Percentiles rank a stretch among this genome's conserved stretches.
These are phyloP conservation scores for Barbus barbus DNA, from an alignment of 2,113 vertebrate species.

Conservation along the genomic window DNA sequence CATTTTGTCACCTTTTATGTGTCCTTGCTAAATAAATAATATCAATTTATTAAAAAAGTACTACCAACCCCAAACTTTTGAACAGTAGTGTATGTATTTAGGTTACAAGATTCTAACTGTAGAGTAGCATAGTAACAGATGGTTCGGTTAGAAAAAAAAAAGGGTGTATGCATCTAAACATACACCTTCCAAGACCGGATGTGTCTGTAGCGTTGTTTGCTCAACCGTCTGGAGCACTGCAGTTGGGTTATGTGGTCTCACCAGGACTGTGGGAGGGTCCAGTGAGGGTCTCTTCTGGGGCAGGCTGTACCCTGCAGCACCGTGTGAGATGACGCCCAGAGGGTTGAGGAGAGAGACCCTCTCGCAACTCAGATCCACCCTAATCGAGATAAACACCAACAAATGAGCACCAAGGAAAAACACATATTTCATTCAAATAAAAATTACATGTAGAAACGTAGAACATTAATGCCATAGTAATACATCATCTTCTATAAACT, in stretches of 20 bases:
- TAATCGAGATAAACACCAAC: background rate
- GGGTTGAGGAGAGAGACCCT: background rate
- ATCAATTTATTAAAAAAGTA: too few relatives aligned
- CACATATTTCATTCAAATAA: background rate
- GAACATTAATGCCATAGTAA: background rate
- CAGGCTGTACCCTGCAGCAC: conserved; percentile 6
- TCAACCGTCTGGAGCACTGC: conserved; percentile 20
- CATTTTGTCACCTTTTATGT: background rate
- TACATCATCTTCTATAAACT: background rate
- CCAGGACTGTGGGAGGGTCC: conserved; percentile 6
- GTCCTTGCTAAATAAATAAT: too few relatives aligned
- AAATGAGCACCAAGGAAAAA: background rate
- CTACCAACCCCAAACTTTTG: background rate
- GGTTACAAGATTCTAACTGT: background rate
- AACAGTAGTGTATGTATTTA: background rate
- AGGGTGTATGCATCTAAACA: background rate
- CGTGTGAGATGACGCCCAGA: background rate
- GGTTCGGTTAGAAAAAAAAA: background rate
- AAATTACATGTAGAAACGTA: background rate
- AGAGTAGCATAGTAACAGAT: conserved; percentile 4
- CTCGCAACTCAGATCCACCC: background rate
- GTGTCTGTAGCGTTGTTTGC: conserved; percentile 1
- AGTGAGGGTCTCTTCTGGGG: background rate
- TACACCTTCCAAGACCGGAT: conserved; percentile 14
- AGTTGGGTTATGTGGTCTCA: conserved; percentile 20